Percentiles rank a stretch among this genome's conserved stretches.
Conservation (phyloP, 2,113 vertebrate genomes). For the Beaufortia kweichowensis region DNA sequence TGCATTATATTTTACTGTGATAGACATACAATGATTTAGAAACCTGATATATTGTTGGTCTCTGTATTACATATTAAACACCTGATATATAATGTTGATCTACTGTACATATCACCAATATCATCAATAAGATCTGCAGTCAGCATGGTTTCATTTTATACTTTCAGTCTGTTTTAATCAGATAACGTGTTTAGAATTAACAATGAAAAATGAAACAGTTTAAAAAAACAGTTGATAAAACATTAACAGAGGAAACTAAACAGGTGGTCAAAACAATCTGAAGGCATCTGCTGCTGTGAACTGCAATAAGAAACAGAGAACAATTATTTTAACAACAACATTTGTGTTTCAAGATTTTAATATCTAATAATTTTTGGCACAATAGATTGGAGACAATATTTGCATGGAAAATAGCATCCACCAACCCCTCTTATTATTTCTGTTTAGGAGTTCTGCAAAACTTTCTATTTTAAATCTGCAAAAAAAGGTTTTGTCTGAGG, state of each 20-base stretch:
- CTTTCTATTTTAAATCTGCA: too few species aligned
- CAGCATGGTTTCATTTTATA: too few species aligned
- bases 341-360: not conserved
- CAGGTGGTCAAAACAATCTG: not conserved
- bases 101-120: too few species aligned
- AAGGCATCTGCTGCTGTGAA: slow-evolving; percentile 4
- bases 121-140: slow-evolving; percentile 8
- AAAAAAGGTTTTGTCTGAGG: too few species aligned
- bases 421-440: not conserved
- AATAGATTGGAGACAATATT: not conserved
- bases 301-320: slow-evolving; percentile 6
- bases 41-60: slow-evolving; percentile 73
- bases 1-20: slow-evolving; percentile 73
- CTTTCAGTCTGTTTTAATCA: too few species aligned
- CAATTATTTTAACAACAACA: not conserved
- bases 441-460: not conserved
- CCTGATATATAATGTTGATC: too few species aligned
- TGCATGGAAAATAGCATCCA: not conserved
- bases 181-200: too few species aligned
- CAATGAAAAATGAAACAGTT: too few species aligned
- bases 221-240: not conserved
- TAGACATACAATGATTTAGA: slow-evolving; percentile 72
- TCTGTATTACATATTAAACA: too few species aligned
- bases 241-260: slow-evolving; percentile 42
- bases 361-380: not conserved